Base-by-base conservation (phyloP, 1,140 invertebrate genomes). In the Phymastichus coffea region DNA sequence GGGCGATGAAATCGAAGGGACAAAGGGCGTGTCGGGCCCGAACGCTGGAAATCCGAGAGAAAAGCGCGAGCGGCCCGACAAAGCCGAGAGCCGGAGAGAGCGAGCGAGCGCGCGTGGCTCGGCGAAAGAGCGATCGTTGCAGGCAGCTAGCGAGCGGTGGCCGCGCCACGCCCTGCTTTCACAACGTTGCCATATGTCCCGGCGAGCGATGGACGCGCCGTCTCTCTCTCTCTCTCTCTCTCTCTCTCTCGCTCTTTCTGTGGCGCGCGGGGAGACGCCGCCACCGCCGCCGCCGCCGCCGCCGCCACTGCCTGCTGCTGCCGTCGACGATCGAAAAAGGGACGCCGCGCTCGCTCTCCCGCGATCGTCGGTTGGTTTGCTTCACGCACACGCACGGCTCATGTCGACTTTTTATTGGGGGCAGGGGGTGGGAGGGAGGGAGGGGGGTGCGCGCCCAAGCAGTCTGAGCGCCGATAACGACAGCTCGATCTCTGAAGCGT, bases 141-240 rank as follows among this genome's bases (percentile, higher is more conserved):
- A n/a, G n/a, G n/a, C n/a, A n/a, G n/a, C n/a, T n/a, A n/a, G n/a
- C n/a, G n/a, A n/a, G n/a, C n/a, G n/a, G n/a, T n/a, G 12, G 17
- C 10, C 23, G 30, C 69, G 72, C 70, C 72, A 74, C 72, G 70
- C 72, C 72, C 72, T 74, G 68, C 62, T 69, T 63, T 38, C 30
- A 69, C 70, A 65, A 72, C 63, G 69, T 70, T 69, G 69, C 71
- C 70, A 67, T 72, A 65, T 70, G 64, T 69, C 63, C 69, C 47
- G 55, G 17, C 30, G 55, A 49, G 55, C 54, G 66, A 73, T 70
- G 65, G 71, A 73, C 69, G 66, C 66, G n/a, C n/a, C n/a, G n/a
- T n/a, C n/a, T n/a, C n/a, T n/a, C n/a, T n/a, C n/a, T n/a, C n/a
- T n/a, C n/a, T n/a, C n/a, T n/a, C n/a, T n/a, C n/a, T n/a, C n/a